Base-by-base conservation (phyloP, 1,140 invertebrate genomes). In the Caenorhabditis briggsae region DNA sequence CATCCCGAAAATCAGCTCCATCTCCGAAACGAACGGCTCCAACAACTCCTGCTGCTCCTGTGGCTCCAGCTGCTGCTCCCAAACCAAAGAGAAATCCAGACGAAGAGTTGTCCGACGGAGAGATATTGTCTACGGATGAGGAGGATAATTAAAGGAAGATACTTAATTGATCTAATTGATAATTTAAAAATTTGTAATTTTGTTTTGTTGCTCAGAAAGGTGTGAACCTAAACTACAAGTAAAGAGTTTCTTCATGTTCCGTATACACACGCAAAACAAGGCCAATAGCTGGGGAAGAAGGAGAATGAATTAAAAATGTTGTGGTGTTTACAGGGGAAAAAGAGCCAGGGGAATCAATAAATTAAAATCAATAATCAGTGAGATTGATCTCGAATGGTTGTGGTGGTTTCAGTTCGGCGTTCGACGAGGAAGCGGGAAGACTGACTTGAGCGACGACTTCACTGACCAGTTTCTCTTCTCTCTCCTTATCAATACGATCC, bases 101-200 rank as follows among this genome's bases (percentile, higher is more conserved):
- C 23, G 86, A 70, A n/a, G 86, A 87, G 41, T 20, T 87, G 33
- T 87, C 86, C 5, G 86, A 87, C 6, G 86, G 86, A 56, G 86
- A 87, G 48, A 87, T 87, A 46, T n/a, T 87, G 14, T 83, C 82
- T 3, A 84, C 56, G 20, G 86, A 87, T 23, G 86, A 87, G 58
- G 86, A 87, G 41, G 56, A 84, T 25, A 23, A 61, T 33, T 48
- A 46, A n/a, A 87, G 58, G 86, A 87, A 18, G 56, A 84, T 25
- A 23, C 46, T 33, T 48, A 46, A 59, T 3, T 25, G 6, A 82
- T 53, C 25, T 14, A 53, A 53, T 53, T 53, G 50, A 53, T n/a
- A n/a, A n/a, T n/a, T n/a, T n/a, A 16, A 53, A 3, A 53, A 53
- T 53, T 53, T 53, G 50, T 53, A 16, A 53, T 53, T 53, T 53